phyloP scores from a whole-genome alignment of 1,140 invertebrate species.

The Odontomachus brunneus region DNA sequence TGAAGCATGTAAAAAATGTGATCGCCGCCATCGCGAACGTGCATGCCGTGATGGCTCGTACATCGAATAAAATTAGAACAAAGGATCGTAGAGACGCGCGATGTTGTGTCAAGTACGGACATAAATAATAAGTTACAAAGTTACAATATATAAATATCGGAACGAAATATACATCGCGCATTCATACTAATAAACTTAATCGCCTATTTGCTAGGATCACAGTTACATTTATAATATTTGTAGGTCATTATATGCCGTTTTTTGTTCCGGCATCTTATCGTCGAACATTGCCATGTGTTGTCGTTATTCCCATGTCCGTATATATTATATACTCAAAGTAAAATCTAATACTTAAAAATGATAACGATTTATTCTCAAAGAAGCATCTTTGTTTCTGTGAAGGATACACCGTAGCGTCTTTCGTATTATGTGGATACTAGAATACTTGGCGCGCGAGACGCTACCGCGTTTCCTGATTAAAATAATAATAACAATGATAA shows the following conservation, averaged over 20 bases:
- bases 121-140: constrained; percentile 68
- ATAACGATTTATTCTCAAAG: too few species aligned
- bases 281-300: constrained; percentile 54
- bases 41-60: constrained; percentile 66
- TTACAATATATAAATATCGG: constrained; percentile 65
- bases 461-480: too few species aligned
- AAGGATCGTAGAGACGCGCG: constrained; percentile 32
- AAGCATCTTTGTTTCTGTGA: too few species aligned
- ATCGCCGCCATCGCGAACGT: constrained; percentile 68
- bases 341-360: constrained; percentile 10
- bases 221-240: constrained; percentile 83
- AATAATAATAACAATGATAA: constrained; percentile 42
- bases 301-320: constrained; percentile 71
- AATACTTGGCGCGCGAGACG: too few species aligned
- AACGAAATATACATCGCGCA: constrained; percentile 62
- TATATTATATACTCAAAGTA: constrained; percentile 77
- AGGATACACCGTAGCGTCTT: too few species aligned
- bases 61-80: constrained; percentile 60
- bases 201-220: constrained; percentile 83
- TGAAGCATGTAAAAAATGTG: constrained; percentile 81
- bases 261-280: constrained; percentile 47
- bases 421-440: too few species aligned
- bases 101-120: constrained; percentile 42
- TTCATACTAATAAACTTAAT: constrained; percentile 79
- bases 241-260: constrained; percentile 73